Evolutionary conservation across 2,888 invertebrate genomes (phyloP), one percentile per base, ranked within the genome.

Genomic region (Myopa testacea): DNA sequence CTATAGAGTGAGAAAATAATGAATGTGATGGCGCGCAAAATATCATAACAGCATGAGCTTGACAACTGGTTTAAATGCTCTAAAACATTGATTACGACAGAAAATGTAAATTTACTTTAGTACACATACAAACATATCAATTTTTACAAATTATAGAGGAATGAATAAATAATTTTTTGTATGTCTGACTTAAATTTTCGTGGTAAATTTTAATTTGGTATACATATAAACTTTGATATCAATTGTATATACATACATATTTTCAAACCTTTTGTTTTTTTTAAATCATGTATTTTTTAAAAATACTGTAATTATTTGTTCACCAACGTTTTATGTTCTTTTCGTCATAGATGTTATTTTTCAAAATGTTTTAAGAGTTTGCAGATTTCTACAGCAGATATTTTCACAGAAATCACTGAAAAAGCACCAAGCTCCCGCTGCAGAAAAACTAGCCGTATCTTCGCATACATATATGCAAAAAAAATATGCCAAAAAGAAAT

Each of bases 381-480:
- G 45, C 1, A 45, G 45, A 10, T 45, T 34, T 55, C 55, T 6
- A n/a, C 5, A 55, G 3, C 55, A 55, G 55, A 16, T 16, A 37
- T 71, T 71, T 34, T 58, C 38, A 55, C 50, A 58, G 37, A 52
- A 12, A 69, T 52, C 65, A 63, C 55, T 50, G 12, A 73, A 79
- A 80, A 80, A 73, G 12, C 50, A 82, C 81, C 77, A 75, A 78
- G 78, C 79, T 76, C 77, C 16, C 77, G 63, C 80, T 73, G 76
- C 76, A 81, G 73, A 78, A 81, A 82, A 81, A 82, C 82, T 82
- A 82, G 50, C 75, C 58, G 58, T 50, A 19, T 63, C 40, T 7
- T 71, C 71, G 38, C 72, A 60, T 77, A 77, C 55, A 60, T 65
- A 73, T 75, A 71, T 52, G 34, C 38, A 10, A 34, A 26, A 76